Conservation (phyloP, 2,113 vertebrate species). For the Myanophis thanlyinensis region DNA sequence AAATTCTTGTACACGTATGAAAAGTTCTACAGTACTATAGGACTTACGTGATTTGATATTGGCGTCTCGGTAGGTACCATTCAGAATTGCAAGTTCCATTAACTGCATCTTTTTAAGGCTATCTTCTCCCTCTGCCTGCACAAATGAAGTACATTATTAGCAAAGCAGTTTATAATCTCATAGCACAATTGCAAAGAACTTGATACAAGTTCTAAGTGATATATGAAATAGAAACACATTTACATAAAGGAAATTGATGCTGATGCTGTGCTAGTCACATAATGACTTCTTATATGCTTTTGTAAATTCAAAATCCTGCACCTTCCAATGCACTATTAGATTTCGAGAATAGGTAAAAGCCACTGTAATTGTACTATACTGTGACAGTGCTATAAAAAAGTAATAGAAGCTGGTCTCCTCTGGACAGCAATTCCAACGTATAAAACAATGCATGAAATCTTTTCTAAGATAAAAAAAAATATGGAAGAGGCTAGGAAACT, state of each 20-base stretch:
- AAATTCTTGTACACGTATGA: background rate
- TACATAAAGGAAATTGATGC: background rate
- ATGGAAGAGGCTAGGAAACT: background rate
- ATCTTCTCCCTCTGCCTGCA: conserved; percentile 96
- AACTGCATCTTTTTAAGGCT: conserved; percentile 99
- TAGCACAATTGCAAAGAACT: background rate
- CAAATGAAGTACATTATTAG: conserved; percentile 11
- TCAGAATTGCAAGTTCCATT: conserved; percentile 99
- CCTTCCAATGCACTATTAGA: background rate
- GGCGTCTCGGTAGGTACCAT: conserved; percentile 98
- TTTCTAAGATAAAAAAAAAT: background rate
- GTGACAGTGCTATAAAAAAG: background rate
- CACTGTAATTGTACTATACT: background rate
- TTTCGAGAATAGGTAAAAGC: background rate
- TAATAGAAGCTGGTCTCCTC: background rate
- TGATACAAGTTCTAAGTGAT: background rate
- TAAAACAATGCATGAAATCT: background rate
- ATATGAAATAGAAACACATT: background rate
- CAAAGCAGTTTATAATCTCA: conserved; percentile 6
- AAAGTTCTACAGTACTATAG: conserved; percentile 30
- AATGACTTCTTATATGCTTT: background rate
- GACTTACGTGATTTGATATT: conserved; percentile 99
- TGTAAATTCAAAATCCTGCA: background rate
- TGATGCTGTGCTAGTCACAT: background rate
- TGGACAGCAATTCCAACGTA: background rate